Percentiles rank a stretch among this genome's conserved stretches.
phyloP scores from a whole-genome alignment of 2,113 vertebrate species.

The Sturnira hondurensis region DNA sequence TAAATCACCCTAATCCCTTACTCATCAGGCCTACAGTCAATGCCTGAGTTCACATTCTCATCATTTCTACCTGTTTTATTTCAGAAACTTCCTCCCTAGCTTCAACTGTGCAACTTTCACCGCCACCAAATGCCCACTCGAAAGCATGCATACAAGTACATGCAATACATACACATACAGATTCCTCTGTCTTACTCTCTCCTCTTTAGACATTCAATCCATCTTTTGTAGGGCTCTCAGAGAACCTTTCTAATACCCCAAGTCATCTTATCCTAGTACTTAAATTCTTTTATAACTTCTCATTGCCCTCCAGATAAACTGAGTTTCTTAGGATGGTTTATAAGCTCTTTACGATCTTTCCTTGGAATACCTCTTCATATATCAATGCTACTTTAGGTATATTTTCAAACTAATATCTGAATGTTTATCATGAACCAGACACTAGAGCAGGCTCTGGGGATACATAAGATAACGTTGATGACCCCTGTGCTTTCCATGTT shows the following conservation, averaged over 20 bases:
- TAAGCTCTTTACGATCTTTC: background rate
- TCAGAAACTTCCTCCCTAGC: background rate
- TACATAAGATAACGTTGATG: background rate
- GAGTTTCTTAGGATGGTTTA: background rate
- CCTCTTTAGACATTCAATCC: background rate
- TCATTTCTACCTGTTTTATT: background rate
- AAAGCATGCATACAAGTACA: background rate
- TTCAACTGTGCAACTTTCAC: background rate
- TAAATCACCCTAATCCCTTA: background rate
- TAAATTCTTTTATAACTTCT: background rate
- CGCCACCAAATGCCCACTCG: background rate
- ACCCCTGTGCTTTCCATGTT: background rate
- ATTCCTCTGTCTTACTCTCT: background rate
- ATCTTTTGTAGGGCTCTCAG: background rate
- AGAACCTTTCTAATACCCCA: background rate
- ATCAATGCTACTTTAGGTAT: background rate
- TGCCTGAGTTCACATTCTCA: background rate
- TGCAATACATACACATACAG: background rate
- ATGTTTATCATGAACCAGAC: background rate
- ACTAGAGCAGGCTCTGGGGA: background rate
- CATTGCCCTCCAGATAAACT: background rate
- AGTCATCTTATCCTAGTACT: background rate
- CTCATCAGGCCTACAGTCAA: background rate
- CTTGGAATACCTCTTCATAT: background rate
- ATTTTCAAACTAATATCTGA: background rate